Conservation (phyloP, 2,113 vertebrate genomes). For the Tamias sibiricus region DNA sequence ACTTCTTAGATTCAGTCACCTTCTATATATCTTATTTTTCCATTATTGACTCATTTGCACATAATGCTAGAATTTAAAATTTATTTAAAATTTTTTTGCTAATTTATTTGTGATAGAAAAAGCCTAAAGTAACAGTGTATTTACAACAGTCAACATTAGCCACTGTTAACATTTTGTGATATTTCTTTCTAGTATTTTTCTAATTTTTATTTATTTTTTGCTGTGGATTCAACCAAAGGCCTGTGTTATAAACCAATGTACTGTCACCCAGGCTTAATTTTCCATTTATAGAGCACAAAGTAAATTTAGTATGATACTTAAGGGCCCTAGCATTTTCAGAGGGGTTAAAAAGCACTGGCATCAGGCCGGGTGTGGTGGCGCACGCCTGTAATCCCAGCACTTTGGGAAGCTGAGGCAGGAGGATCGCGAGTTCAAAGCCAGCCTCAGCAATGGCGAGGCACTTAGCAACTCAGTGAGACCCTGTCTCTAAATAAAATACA, state of each 20-base stretch:
- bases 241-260: not conserved
- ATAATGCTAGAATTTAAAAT: not conserved
- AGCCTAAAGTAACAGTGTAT: not conserved
- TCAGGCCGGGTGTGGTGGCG: too few relatives aligned
- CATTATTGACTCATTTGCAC: not conserved
- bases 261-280: not conserved
- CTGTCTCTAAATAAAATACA: too few relatives aligned
- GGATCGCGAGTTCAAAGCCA: too few relatives aligned
- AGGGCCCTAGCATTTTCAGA: not conserved
- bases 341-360: not conserved
- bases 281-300: not conserved
- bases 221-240: not conserved
- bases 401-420: too few relatives aligned
- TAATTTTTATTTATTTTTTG: not conserved
- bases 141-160: not conserved
- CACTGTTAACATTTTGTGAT: not conserved
- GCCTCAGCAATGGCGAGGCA: too few relatives aligned
- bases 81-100: too few relatives aligned
- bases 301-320: not conserved
- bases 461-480: too few relatives aligned
- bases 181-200: not conserved
- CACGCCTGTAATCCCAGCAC: too few relatives aligned
- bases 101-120: not conserved
- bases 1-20: not conserved
- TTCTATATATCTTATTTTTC: not conserved